phyloP scores from a whole-genome alignment of 2,888 invertebrate genomes.

The Drosophila antonietae region DNA sequence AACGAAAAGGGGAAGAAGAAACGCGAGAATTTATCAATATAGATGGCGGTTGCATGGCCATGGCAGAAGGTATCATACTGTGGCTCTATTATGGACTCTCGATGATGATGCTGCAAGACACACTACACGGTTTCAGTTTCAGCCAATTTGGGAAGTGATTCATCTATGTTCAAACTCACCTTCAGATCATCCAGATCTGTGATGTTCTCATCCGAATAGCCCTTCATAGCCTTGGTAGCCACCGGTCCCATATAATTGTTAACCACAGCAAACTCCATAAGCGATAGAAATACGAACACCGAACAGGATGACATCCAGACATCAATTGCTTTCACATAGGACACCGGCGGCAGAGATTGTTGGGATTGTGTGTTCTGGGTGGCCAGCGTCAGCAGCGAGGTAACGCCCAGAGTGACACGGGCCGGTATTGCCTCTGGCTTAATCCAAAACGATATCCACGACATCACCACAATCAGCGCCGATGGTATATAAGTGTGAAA shows the following conservation, averaged over 20 bases:
- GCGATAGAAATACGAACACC: conserved; percentile 94
- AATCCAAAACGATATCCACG: conserved; percentile 98
- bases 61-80: conserved; percentile 94
- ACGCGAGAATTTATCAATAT: conserved; percentile 94
- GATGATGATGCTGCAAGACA: conserved; percentile 83
- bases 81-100: conserved; percentile 89
- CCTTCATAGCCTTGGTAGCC: conserved; percentile 95
- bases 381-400: conserved; percentile 93
- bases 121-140: conserved; percentile 27
- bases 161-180: conserved; percentile 85
- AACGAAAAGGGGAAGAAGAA: conserved; percentile 96
- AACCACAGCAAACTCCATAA: conserved; percentile 96
- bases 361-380: conserved; percentile 97
- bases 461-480: conserved; percentile 96
- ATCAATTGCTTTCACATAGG: conserved; percentile 96
- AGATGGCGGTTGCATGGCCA: conserved; percentile 91
- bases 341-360: conserved; percentile 94
- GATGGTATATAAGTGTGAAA: conserved; percentile 97
- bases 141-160: not conserved
- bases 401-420: conserved; percentile 94
- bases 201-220: conserved; percentile 94
- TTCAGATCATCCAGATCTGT: conserved; percentile 91
- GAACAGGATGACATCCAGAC: conserved; percentile 97
- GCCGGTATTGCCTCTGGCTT: conserved; percentile 97
- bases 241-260: conserved; percentile 94